Evolutionary conservation across 37 sponge, comb jelly and placozoan genomes (phyloP).

Genomic region (Bolinopsis microptera): DNA sequence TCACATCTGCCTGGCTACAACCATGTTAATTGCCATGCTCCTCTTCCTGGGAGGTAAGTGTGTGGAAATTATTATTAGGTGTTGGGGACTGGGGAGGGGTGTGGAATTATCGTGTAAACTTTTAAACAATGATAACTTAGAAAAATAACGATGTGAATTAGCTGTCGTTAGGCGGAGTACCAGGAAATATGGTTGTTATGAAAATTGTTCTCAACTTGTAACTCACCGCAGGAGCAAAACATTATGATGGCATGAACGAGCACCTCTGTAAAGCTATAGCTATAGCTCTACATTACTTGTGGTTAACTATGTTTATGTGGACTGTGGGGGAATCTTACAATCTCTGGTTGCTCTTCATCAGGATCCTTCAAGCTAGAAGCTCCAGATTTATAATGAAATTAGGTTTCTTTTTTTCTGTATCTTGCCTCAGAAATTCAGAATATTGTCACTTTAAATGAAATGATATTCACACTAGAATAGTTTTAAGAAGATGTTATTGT

Average conservation of each 20-base stretch:
- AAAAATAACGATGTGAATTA: too few species aligned
- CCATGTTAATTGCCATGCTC: not conserved
- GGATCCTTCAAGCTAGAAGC: not conserved
- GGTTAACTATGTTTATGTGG: slow-evolving; percentile 32
- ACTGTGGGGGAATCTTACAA: slow-evolving; percentile 43
- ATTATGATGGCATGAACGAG: not conserved
- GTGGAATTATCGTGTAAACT: too few species aligned
- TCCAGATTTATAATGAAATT: slow-evolving; percentile 40
- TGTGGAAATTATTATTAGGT: too few species aligned
- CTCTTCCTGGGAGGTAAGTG: slow-evolving; percentile 43
- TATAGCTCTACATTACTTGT: slow-evolving; percentile 29
- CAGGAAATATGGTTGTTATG: too few species aligned
- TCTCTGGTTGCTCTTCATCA: slow-evolving; percentile 15
- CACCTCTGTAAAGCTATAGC: not conserved
- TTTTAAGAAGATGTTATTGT: too few species aligned
- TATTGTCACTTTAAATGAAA: too few species aligned
- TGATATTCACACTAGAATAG: too few species aligned
- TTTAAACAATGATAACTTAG: too few species aligned
- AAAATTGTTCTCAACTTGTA: too few species aligned
- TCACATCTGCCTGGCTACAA: slow-evolving; percentile 34
- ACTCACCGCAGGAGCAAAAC: not conserved
- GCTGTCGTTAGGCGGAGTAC: too few species aligned
- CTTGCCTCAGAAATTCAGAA: not conserved
- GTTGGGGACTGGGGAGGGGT: too few species aligned
- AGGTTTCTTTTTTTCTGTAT: not conserved